Percentiles rank a stretch among this genome's conserved stretches.
Conservation (phyloP, 2,888 invertebrate species). For the Agrilus cyanescens region DNA sequence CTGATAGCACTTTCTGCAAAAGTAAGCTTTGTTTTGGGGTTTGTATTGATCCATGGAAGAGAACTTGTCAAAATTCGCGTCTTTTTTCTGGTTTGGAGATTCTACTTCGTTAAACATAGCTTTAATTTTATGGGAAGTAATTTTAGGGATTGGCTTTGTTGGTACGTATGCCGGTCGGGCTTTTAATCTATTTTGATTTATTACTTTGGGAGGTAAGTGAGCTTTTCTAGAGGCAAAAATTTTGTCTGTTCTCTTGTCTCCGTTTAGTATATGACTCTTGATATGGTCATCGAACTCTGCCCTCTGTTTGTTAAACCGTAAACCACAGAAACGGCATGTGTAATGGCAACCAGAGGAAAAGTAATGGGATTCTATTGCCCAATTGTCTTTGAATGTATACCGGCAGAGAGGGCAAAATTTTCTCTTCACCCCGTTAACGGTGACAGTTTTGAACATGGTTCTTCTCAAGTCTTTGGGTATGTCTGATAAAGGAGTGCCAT, state of each 20-base stretch:
- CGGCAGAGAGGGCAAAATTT: conserved; percentile 34
- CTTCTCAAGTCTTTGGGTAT: conserved; percentile 31
- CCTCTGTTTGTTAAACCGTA: conserved; percentile 34
- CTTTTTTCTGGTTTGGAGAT: conserved; percentile 5
- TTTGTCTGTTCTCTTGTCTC: conserved; percentile 26
- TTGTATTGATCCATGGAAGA: conserved; percentile 1
- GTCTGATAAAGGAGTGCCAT: conserved; percentile 27
- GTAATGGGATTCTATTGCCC: conserved; percentile 36
- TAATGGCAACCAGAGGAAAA: conserved; percentile 32
- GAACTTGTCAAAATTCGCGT: no score
- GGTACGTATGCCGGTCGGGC: conserved; percentile 3
- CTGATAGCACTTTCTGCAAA: conserved; percentile 35
- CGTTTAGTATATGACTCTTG: conserved; percentile 24
- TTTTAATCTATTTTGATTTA: conserved; percentile 12
- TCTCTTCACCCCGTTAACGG: conserved; percentile 26
- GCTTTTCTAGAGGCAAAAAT: conserved; percentile 23
- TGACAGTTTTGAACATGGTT: conserved; percentile 29
- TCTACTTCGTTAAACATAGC: conserved; percentile 15
- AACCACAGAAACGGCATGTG: conserved; percentile 32
- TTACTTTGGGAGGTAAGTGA: conserved; percentile 14
- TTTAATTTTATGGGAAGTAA: conserved; percentile 22
- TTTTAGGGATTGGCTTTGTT: conserved; percentile 10
- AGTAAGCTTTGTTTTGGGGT: conserved; percentile 32
- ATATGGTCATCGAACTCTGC: conserved; percentile 27
- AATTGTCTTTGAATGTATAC: conserved; percentile 35